These are phyloP conservation scores for Azorinus chamasolen DNA, from an alignment of 2,888 invertebrate genomes.

Conservation along the genomic window DNA sequence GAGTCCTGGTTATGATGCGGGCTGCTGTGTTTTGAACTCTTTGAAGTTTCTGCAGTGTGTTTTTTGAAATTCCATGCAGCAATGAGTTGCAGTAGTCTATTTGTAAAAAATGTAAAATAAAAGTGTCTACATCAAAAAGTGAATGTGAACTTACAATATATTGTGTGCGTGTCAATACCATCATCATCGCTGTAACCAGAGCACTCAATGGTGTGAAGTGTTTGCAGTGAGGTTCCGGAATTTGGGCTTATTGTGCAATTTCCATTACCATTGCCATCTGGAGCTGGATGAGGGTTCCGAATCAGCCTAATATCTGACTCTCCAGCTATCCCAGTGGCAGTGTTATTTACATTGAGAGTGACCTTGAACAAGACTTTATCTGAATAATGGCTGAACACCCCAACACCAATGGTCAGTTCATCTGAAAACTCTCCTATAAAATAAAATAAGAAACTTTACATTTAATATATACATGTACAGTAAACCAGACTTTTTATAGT, in stretches of 20 bases:
- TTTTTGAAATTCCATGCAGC: too few species aligned
- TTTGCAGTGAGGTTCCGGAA: slow-evolving; percentile 31
- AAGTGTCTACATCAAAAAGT: too few species aligned
- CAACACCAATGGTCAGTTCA: slow-evolving; percentile 12
- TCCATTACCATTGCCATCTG: too few species aligned
- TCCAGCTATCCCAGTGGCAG: slow-evolving; percentile 37
- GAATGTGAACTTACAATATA: slow-evolving; percentile 73
- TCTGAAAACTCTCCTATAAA: neutral
- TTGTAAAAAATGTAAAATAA: neutral
- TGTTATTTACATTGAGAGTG: slow-evolving; percentile 27
- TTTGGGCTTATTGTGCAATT: slow-evolving; percentile 65
- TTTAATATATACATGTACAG: too few species aligned
- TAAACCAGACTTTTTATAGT: too few species aligned
- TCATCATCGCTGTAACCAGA: slow-evolving; percentile 66
- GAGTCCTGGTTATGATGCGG: too few species aligned
- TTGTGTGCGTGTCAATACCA: slow-evolving; percentile 71
- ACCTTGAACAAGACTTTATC: slow-evolving; percentile 58
- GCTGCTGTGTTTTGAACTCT: too few species aligned
- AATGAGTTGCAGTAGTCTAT: too few species aligned
- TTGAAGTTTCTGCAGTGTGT: too few species aligned
- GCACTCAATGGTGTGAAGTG: slow-evolving; percentile 36
- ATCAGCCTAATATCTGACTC: slow-evolving; percentile 50
- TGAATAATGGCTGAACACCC: slow-evolving; percentile 6
- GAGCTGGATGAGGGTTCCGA: slow-evolving; percentile 67
- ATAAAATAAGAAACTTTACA: too few species aligned